Evolutionary conservation across 2,797 vertebrate species (phyloP).

Genomic region (Alauda arvensis): DNA sequence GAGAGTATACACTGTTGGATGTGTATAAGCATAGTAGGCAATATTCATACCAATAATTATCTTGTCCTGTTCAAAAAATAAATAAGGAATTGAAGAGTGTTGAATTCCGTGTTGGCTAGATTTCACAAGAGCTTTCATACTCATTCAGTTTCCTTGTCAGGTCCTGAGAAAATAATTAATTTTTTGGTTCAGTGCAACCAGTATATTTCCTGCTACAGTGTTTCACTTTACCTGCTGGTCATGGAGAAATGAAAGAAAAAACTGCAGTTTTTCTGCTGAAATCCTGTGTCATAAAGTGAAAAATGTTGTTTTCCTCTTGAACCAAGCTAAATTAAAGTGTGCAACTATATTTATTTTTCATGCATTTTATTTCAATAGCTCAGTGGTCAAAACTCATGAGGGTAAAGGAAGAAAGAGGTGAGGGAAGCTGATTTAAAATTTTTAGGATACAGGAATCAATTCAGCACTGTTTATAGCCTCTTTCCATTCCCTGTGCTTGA

Average conservation of each 20-base stretch:
- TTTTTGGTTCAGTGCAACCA: conserved; percentile 35
- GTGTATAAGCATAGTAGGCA: background rate
- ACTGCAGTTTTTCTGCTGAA: background rate
- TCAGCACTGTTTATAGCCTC: background rate
- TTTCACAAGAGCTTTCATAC: conserved; percentile 32
- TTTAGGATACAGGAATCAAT: background rate
- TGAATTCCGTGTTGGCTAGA: background rate
- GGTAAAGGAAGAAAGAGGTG: background rate
- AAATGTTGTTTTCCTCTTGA: background rate
- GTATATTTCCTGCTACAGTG: conserved; percentile 23
- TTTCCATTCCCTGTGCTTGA: background rate
- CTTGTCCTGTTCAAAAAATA: conserved; percentile 24
- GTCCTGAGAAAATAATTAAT: conserved; percentile 50
- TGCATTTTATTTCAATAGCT: background rate
- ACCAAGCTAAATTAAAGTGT: background rate
- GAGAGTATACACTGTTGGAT: background rate
- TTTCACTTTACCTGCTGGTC: conserved; percentile 5
- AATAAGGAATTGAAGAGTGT: background rate
- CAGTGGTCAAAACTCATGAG: background rate
- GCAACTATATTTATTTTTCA: background rate
- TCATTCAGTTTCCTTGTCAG: conserved; percentile 39
- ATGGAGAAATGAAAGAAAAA: background rate
- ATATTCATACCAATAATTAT: conserved; percentile 3
- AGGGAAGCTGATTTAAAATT: background rate
- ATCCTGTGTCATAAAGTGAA: background rate